Evolutionary conservation across 1,140 invertebrate species (phyloP), one percentile per base, ranked within the genome.

Genomic region (Dufourea novaeangliae): DNA sequence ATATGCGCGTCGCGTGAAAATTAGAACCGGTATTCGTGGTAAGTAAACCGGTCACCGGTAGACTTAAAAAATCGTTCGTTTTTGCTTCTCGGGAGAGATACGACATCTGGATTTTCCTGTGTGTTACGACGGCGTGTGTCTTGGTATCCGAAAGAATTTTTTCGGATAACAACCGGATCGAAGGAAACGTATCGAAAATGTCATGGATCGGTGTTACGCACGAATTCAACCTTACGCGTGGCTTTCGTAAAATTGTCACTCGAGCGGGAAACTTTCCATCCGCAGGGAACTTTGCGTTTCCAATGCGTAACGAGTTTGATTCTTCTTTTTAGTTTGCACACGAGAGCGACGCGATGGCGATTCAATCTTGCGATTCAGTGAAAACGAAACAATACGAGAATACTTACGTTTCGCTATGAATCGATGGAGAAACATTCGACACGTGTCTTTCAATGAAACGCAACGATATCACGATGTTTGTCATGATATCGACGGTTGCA

Each of bases 1-100:
- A 61, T 39, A 34, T 20, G 46, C 2, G 20, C 20, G 46, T 8
- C n/a, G 22, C 27, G 46, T 39, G 78, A 77, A 80, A 77, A 74
- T 34, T 27, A 46, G 27, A 57, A 76, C 67, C 57, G 54, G 6
- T 37, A 29, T 54, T 8, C 7, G 69, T 25, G n/a, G 39, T 37
- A 25, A 68, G 71, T 46, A 20, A 59, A 59, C 37, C 54, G 68
- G 54, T 54, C 54, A 20, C 3, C 34, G n/a, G 34, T n/a, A 17
- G 25, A 10, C 4, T 27, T n/a, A n/a, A 8, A 12, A 32, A 44
- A 63, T 73, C 62, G 37, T 25, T 27, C 14, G 8, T 20, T 73
- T 39, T 29, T 50, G 39, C 22, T 27, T 29, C n/a, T 37, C 8
- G 22, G 1, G 2, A 3, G 25, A 12, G 22, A 10, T 37, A 34